Evolutionary conservation across 2,888 invertebrate genomes (phyloP).

Genomic region (Ormyrus thymus): DNA sequence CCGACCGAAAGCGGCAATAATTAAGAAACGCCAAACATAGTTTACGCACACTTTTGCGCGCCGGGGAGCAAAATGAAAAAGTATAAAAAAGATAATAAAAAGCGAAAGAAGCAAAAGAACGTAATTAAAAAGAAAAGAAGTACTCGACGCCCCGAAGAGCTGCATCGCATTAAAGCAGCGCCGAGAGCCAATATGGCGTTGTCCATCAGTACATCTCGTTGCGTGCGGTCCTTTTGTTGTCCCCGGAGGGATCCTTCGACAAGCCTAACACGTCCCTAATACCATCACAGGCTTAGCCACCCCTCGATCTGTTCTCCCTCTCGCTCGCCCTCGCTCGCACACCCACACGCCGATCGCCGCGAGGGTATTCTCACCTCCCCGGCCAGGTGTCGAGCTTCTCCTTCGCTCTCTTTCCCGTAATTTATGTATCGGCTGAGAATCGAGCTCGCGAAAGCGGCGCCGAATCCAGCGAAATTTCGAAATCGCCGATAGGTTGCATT

Average conservation of each 20-base stretch:
- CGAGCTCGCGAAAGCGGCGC: not conserved
- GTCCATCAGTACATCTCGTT: slow-evolving; percentile 70
- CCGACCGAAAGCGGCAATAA: too few relatives aligned
- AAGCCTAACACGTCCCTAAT: slow-evolving; percentile 73
- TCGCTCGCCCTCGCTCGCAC: slow-evolving; percentile 29
- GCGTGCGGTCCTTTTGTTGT: slow-evolving; percentile 73
- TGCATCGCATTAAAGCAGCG: slow-evolving; percentile 58
- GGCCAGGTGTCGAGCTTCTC: not conserved
- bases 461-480: too few relatives aligned
- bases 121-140: not conserved
- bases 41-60: too few relatives aligned
- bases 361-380: too few relatives aligned
- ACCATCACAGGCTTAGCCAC: slow-evolving; percentile 67
- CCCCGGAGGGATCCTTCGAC: slow-evolving; percentile 69
- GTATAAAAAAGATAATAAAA: not conserved
- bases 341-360: not conserved
- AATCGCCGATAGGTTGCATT: too few relatives aligned
- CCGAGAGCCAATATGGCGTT: slow-evolving; percentile 65
- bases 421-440: slow-evolving; percentile 16
- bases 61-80: too few relatives aligned
- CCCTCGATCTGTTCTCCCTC: slow-evolving; percentile 50
- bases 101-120: not conserved
- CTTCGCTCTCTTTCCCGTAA: not conserved
- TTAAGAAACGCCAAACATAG: too few relatives aligned
- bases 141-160: not conserved